Percentiles rank a stretch among this genome's conserved stretches.
Conservation (phyloP, 2,797 vertebrate genomes). For the Percopsis omiscomaycus region DNA sequence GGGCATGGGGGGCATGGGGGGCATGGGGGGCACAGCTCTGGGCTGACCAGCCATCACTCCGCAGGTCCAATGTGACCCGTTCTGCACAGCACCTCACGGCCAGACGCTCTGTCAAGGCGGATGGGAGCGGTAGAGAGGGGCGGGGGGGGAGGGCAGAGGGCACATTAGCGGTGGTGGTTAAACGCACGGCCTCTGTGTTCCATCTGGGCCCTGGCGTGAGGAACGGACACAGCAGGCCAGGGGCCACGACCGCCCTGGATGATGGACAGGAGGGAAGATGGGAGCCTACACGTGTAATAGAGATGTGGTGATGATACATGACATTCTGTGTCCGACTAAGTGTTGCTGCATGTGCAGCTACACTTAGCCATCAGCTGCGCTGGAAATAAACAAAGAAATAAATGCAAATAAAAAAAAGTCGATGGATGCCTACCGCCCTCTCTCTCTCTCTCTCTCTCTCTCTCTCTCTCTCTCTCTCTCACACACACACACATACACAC, state of each 20-base stretch:
- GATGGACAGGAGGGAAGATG: constrained; percentile 17
- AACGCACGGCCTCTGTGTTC: constrained; percentile 35
- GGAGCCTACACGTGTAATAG: constrained; percentile 7
- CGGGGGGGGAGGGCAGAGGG: constrained; percentile 19
- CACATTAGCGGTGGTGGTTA: constrained; percentile 35
- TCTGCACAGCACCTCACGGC: constrained; percentile 44
- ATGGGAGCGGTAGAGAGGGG: constrained; percentile 29
- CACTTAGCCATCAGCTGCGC: not conserved
- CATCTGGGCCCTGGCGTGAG: constrained; percentile 23
- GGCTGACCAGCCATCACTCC: constrained; percentile 55
- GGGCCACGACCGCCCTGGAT: constrained; percentile 19
- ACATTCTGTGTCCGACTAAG: too few relatives aligned
- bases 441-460: constrained; percentile 4
- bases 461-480: not conserved
- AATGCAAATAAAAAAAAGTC: too few relatives aligned
- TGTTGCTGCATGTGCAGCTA: too few relatives aligned
- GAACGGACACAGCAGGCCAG: constrained; percentile 19
- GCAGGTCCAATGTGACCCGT: constrained; percentile 21
- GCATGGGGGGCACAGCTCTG: constrained; percentile 22
- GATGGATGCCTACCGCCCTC: not conserved
- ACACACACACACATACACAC: constrained; percentile 1
- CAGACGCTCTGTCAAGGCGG: constrained; percentile 56
- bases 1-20: constrained; percentile 40
- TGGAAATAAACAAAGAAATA: too few relatives aligned
- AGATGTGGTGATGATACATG: not conserved